Evolutionary conservation across 2,888 invertebrate species (phyloP).

Genomic region (Baccha elongata): DNA sequence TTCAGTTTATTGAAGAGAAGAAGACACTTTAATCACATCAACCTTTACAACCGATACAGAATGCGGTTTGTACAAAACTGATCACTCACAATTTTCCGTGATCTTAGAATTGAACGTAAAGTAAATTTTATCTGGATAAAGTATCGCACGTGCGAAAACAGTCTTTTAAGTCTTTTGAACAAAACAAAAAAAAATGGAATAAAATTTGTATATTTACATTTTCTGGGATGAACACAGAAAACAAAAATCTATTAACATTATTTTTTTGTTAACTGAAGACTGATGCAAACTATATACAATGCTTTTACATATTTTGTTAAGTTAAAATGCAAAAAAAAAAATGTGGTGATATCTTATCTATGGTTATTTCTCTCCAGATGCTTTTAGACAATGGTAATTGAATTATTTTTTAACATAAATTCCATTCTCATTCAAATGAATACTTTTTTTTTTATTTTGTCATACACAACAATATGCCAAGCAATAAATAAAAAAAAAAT

Average conservation of each 20-base stretch:
- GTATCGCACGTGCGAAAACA: conserved; percentile 49
- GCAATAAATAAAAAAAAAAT: neutral
- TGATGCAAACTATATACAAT: neutral
- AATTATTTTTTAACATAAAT: conserved; percentile 18
- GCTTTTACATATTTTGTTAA: neutral
- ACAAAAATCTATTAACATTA: conserved; percentile 27
- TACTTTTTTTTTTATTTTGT: no score
- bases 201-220: conserved; percentile 19
- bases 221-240: conserved; percentile 17
- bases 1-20: conserved; percentile 2
- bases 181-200: conserved; percentile 6
- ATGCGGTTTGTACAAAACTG: conserved; percentile 80
- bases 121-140: conserved; percentile 22
- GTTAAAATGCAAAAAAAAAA: conserved; percentile 65
- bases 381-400: conserved; percentile 45
- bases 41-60: conserved; percentile 78
- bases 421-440: conserved; percentile 63
- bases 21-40: conserved; percentile 16
- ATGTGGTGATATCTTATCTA: conserved; percentile 59
- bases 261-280: conserved; percentile 26
- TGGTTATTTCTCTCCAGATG: conserved; percentile 3
- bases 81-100: conserved; percentile 77
- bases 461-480: conserved; percentile 38
- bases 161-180: conserved; percentile 4
- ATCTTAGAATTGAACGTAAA: conserved; percentile 41